These are phyloP conservation scores for Cheumatopsyche charites DNA, from an alignment of 1,140 invertebrate genomes.

Conservation along the genomic window DNA sequence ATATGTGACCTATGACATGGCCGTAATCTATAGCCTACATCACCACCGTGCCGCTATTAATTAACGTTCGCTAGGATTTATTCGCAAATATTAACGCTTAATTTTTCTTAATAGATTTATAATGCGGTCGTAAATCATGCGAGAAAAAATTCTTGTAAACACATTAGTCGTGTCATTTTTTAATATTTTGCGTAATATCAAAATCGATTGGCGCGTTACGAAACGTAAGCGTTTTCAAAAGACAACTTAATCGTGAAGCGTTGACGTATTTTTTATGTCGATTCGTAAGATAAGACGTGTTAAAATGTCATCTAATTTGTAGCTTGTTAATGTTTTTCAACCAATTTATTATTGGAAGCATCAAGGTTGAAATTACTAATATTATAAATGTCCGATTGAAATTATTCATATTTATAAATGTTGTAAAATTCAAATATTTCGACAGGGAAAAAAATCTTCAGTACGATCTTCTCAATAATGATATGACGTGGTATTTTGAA, in stretches of 20 bases:
- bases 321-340: too few relatives aligned
- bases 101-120: conserved; percentile 26
- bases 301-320: too few relatives aligned
- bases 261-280: neutral
- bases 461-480: too few relatives aligned
- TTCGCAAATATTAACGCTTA: conserved; percentile 16
- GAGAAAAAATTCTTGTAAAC: neutral
- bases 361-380: too few relatives aligned
- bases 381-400: too few relatives aligned
- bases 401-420: too few relatives aligned
- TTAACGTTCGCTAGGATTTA: conserved; percentile 18
- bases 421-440: too few relatives aligned
- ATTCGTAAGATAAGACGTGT: too few relatives aligned
- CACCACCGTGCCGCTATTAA: conserved; percentile 2
- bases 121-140: conserved; percentile 17
- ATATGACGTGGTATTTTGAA: too few relatives aligned
- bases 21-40: conserved; percentile 9
- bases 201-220: neutral
- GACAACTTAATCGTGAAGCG: conserved; percentile 1
- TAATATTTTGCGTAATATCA: conserved; percentile 6
- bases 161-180: conserved; percentile 4
- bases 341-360: too few relatives aligned
- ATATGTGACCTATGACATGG: conserved; percentile 15
- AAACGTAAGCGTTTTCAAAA: neutral
- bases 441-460: too few relatives aligned